Conservation (phyloP, 2,888 invertebrate species). For the Hermaeophaga mercurialis region DNA sequence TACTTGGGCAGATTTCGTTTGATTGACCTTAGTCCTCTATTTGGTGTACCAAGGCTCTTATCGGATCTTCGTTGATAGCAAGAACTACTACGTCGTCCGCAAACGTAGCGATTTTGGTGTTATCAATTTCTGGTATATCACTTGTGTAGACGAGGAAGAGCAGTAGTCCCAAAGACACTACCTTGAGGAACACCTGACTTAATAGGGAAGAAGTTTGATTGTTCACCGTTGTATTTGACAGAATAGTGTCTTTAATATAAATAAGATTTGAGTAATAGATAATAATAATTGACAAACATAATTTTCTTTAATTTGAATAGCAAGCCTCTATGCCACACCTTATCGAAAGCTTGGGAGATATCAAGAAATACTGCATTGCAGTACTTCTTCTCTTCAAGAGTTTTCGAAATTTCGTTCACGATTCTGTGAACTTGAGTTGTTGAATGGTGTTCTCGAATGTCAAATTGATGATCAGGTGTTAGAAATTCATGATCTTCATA, state of each 20-base stretch:
- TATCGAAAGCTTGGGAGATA: background rate
- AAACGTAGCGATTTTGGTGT: background rate
- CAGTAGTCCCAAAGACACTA: too few species aligned
- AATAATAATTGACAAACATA: background rate
- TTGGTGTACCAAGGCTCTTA: background rate
- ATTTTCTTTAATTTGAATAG: conserved; percentile 1
- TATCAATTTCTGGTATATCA: background rate
- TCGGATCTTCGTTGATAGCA: background rate
- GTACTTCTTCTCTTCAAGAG: background rate
- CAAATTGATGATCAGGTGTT: conserved; percentile 13
- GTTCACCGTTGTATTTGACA: background rate
- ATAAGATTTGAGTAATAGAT: background rate
- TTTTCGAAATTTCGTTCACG: conserved; percentile 9
- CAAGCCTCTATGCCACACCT: conserved; percentile 1
- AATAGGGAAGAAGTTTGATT: background rate
- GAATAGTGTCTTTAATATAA: background rate
- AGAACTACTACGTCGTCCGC: background rate
- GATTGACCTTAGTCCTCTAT: conserved; percentile 3
- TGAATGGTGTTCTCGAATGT: conserved; percentile 10
- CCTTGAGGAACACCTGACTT: background rate
- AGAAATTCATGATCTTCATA: background rate
- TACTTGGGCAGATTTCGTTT: conserved; percentile 7
- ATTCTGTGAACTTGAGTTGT: conserved; percentile 17
- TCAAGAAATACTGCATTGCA: background rate
- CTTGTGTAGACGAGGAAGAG: background rate